Base-by-base conservation (phyloP, 2,888 invertebrate species). In the Catocala sponsa region DNA sequence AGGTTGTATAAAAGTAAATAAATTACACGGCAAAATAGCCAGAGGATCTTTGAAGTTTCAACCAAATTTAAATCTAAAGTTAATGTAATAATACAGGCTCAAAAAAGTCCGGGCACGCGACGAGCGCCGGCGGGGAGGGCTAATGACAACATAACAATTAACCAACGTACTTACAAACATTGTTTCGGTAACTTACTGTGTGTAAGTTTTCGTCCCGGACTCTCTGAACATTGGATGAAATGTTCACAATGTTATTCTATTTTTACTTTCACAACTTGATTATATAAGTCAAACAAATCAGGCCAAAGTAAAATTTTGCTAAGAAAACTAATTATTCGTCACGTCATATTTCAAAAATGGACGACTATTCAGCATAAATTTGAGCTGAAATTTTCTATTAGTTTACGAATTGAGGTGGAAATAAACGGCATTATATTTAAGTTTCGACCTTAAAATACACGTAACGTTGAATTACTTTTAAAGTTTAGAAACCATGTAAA, bases 81-180 rank as follows among this genome's bases (percentile, higher is more conserved):
- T 60, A 60, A 60, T 64, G 59, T 58, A 58, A 55, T 61, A 55
- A 55, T 52, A 15, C 47, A 35, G 13, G 42, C 35, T 35, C 46
- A 44, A 38, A 55, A 58, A 54, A 65, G 51, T 48, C 47, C n/a
- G 12, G 12, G 25, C 35, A 44, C 42, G 7, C 41, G 51, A 25
- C 9, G 41, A 58, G 12, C 15, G 10, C 51, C 13, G 13, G 13
- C 44, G 52, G 55, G 59, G 43, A 44, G 33, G 35, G 48, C 48
- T 74, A 74, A 76, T 80, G 70, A 76, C 76, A 62, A 64, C 68
- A 70, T 70, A 63, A 65, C 69, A 78, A 73, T 72, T 70, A 75
- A 50, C 52, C 41, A 47, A n/a, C 50, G 35, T 59, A 64, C 61
- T 52, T 32, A 50, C 32, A 46, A 42, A 53, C 48, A 11, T 49